Percentiles rank a stretch among this genome's conserved stretches.
phyloP scores from a whole-genome alignment of 37 sponge, comb jelly and placozoan genomes.

The Diacarnus erythraeanus region DNA sequence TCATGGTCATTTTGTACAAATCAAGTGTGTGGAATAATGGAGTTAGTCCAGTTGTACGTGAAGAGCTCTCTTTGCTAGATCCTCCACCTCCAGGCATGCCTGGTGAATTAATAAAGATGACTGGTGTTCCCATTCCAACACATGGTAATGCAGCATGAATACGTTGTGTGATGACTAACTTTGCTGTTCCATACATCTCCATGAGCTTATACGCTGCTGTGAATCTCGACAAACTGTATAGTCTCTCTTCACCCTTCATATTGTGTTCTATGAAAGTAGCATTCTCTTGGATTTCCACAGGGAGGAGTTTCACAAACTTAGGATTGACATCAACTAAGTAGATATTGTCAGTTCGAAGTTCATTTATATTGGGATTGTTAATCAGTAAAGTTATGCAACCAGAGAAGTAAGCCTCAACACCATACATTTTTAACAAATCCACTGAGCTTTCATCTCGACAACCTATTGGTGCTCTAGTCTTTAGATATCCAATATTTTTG shows the following conservation, averaged over 20 bases:
- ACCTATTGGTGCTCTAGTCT: no score
- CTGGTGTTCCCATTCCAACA: constrained; percentile 26
- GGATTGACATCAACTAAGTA: constrained; percentile 1
- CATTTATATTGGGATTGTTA: no score
- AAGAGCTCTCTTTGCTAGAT: not conserved
- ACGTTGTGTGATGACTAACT: constrained; percentile 32
- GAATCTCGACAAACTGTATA: not conserved
- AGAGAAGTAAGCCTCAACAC: no score
- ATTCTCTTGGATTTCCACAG: no score
- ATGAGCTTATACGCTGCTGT: not conserved
- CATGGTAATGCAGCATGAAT: constrained; percentile 20
- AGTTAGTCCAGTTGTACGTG: constrained; percentile 8
- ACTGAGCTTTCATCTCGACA: no score
- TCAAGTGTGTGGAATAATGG: not conserved
- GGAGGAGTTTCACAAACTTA: no score
- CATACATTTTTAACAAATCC: no score
- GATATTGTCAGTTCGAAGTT: no score
- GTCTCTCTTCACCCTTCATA: no score
- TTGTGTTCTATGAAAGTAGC: no score
- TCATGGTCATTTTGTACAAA: not conserved
- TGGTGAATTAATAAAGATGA: constrained; percentile 18
- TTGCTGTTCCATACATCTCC: not conserved
- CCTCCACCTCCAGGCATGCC: constrained; percentile 20
- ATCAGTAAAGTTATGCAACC: no score
- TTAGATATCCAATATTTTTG: no score